phyloP scores from a whole-genome alignment of 2,888 invertebrate genomes.

The Drosophila gaucha region DNA sequence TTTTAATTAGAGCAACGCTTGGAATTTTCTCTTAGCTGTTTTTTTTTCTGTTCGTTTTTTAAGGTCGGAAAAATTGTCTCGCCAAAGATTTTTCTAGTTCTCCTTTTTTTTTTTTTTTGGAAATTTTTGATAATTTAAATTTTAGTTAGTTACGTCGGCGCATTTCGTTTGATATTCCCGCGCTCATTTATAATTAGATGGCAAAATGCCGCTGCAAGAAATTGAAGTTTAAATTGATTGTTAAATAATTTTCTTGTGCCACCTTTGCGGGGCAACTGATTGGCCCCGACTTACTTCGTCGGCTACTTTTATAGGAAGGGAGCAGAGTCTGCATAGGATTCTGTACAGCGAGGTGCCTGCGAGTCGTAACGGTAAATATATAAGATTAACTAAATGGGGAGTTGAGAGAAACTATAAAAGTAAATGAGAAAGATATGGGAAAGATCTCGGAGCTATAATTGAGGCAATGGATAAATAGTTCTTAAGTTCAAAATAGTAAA shows the following conservation, averaged over 20 bases:
- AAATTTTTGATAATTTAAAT: slow-evolving; percentile 17
- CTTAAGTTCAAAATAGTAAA: too few relatives aligned
- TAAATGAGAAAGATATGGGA: too few relatives aligned
- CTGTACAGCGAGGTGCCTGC: slow-evolving; percentile 36
- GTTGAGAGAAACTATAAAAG: too few relatives aligned
- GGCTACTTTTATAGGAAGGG: slow-evolving; percentile 3
- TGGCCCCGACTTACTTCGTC: slow-evolving; percentile 39
- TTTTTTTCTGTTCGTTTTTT: not conserved
- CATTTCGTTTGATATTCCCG: slow-evolving; percentile 55
- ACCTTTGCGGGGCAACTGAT: slow-evolving; percentile 69
- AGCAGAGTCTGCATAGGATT: too few relatives aligned
- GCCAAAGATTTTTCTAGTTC: slow-evolving; percentile 37
- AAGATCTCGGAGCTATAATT: too few relatives aligned
- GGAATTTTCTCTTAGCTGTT: slow-evolving; percentile 39
- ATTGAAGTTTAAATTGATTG: slow-evolving; percentile 76
- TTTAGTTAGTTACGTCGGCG: slow-evolving; percentile 54
- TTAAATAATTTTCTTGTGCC: slow-evolving; percentile 72
- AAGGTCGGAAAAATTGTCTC: slow-evolving; percentile 25
- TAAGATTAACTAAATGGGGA: too few relatives aligned
- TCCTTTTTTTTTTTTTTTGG: slow-evolving; percentile 16
- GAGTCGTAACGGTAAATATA: slow-evolving; percentile 5
- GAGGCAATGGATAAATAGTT: too few relatives aligned
- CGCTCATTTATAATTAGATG: slow-evolving; percentile 77
- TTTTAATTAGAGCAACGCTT: slow-evolving; percentile 72
- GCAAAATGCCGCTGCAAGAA: slow-evolving; percentile 75